Conservation (phyloP, 2,888 invertebrate genomes). For the Acronicta leporina region DNA sequence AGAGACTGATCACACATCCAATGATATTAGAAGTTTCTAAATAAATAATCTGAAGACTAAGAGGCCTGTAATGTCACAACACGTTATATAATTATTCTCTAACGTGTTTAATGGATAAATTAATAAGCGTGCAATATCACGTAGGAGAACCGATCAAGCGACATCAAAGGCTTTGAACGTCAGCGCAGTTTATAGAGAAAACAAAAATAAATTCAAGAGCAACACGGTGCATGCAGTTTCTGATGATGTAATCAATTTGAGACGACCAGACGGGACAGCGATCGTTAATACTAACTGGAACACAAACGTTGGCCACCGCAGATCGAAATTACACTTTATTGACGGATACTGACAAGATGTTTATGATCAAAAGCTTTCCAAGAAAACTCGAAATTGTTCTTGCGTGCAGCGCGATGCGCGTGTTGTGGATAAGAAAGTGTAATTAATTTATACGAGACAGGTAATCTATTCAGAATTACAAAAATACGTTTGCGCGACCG, state of each 20-base stretch:
- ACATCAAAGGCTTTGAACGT: conserved; percentile 58
- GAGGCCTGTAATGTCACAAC: conserved; percentile 26
- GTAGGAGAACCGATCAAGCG: conserved; percentile 47
- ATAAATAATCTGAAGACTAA: conserved; percentile 29
- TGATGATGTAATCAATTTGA: conserved; percentile 64
- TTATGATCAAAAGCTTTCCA: conserved; percentile 36
- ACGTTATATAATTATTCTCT: conserved; percentile 37
- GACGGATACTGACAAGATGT: conserved; percentile 49
- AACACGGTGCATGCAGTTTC: conserved; percentile 59
- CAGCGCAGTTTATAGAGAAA: conserved; percentile 46
- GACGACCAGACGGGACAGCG: conserved; percentile 50
- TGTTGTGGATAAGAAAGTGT: conserved; percentile 22
- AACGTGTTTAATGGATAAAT: conserved; percentile 44
- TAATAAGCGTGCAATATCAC: conserved; percentile 55
- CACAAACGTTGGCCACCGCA: conserved; percentile 52
- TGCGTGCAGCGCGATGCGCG: conserved; percentile 3
- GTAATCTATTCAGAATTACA: conserved; percentile 24
- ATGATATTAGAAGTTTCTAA: conserved; percentile 25
- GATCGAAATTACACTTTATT: conserved; percentile 51
- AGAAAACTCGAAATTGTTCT: conserved; percentile 18
- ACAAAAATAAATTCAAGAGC: conserved; percentile 62
- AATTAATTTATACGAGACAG: conserved; percentile 32
- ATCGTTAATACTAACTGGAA: conserved; percentile 68
- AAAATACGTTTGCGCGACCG: conserved; percentile 7
- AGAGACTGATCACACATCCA: conserved; percentile 24